Base-by-base conservation (phyloP, 92 coral and sea anemone genomes). In the Epizoanthus scotinus region DNA sequence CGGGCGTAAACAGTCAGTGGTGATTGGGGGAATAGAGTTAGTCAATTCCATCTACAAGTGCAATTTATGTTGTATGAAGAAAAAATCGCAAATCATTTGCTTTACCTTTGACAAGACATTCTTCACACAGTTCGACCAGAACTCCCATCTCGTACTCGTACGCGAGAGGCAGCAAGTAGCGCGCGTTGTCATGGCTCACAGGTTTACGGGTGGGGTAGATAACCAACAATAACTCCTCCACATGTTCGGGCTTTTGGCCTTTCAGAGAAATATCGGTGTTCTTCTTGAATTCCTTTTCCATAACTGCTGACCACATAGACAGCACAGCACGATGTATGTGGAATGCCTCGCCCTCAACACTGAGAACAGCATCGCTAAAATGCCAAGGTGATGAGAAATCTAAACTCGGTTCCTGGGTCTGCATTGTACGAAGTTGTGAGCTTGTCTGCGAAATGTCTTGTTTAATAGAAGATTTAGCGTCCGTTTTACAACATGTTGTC, bases 121-220 rank as follows among this genome's bases (percentile, higher is more conserved):
- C 74, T 55, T 69, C 74, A 18, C 74, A 69, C 55, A 69, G 24
- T 8, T 29, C 47, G 28, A 69, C 21, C 26, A 69, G 56, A n/a
- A 69, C 18, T 55, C 56, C 31, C 58, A 69, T 69, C 31, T 44
- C 44, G n/a, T 40, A 69, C 8, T 69, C 74, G 56, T 69, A 38
- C 31, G 74, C 74, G 28, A 69, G 49, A 40, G 74, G 58, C 55
- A 69, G 20, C 58, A 69, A 24, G 19, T 40, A 20, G n/a, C 49
- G 58, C 0, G 74, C 74, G 28, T 69, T 69, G 8, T 69, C 36
- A 5, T 47, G 56, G 0, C 56, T 69, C 31, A 69, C 74, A 0
- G 74, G 58, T 24, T 69, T 69, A n/a, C 74, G 74, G 29, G 57
- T 69, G 8, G 74, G 74, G 42, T 69, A 69, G 42, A 69, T 20